phyloP scores from a whole-genome alignment of 2,113 vertebrate species.

The Copsychus sechellarum region DNA sequence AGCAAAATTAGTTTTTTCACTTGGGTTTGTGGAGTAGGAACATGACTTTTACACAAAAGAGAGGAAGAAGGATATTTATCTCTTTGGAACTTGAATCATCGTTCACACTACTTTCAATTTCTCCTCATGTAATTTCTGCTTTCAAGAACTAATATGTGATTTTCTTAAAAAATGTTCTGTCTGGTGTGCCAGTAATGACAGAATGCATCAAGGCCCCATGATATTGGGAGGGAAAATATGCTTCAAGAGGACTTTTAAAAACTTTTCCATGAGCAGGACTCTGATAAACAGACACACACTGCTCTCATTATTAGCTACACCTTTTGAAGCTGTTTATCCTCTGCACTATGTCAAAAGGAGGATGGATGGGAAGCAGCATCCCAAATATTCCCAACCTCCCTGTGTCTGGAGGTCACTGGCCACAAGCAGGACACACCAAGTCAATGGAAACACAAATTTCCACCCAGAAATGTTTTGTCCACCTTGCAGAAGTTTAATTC shows the following conservation, averaged over 20 bases:
- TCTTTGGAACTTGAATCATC: not conserved
- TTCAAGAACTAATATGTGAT: not conserved
- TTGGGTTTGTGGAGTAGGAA: not conserved
- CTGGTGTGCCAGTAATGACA: not conserved
- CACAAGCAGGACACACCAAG: not conserved
- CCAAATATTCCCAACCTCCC: not conserved
- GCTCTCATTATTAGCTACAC: not conserved
- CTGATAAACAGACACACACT: not conserved
- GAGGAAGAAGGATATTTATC: not conserved
- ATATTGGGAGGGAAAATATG: not conserved
- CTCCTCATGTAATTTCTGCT: not conserved
- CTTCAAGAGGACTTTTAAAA: not conserved
- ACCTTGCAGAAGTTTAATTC: not conserved
- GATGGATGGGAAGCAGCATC: not conserved
- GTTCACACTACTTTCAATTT: not conserved
- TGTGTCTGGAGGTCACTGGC: not conserved
- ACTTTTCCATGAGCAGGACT: not conserved
- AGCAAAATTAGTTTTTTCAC: not conserved
- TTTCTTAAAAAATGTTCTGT: not conserved
- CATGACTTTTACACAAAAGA: not conserved
- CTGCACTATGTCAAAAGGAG: not conserved
- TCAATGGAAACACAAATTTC: not conserved
- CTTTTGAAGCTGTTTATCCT: not conserved
- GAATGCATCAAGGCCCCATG: not conserved
- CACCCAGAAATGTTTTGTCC: not conserved